A percentile compares a stretch with the other conserved stretches of the same genome.
Evolutionary conservation across 2,888 invertebrate genomes (phyloP).

Genomic region (Camponotus fellah): DNA sequence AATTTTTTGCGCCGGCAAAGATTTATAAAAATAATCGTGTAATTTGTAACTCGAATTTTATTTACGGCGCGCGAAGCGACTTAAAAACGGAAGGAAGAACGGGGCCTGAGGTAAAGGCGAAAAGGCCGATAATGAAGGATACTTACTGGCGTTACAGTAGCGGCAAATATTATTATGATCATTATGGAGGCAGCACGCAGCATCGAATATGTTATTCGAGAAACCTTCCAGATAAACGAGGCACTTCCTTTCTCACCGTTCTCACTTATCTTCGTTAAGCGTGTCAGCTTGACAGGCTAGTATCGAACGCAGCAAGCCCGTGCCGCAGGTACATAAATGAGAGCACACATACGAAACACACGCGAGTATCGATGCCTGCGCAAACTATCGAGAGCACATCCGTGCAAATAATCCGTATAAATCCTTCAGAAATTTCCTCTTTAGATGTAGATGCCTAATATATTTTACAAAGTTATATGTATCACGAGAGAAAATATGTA

Average conservation of each 20-base stretch:
- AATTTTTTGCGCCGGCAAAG: not conserved
- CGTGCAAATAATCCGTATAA: slow-evolving; percentile 12
- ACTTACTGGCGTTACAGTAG: slow-evolving; percentile 50
- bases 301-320: slow-evolving; percentile 48
- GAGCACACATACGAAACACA: slow-evolving; percentile 35
- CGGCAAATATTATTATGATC: slow-evolving; percentile 56
- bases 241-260: slow-evolving; percentile 55
- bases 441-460: not conserved
- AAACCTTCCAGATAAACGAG: slow-evolving; percentile 56
- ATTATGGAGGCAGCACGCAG: slow-evolving; percentile 60
- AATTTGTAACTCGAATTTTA: slow-evolving; percentile 57
- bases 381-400: not conserved
- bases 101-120: slow-evolving; percentile 46
- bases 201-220: slow-evolving; percentile 55
- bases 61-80: slow-evolving; percentile 32
- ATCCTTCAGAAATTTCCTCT: slow-evolving; percentile 1
- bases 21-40: slow-evolving; percentile 14
- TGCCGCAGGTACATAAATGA: slow-evolving; percentile 51
- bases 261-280: slow-evolving; percentile 58
- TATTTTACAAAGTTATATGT: not conserved
- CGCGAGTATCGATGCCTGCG: slow-evolving; percentile 39
- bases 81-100: slow-evolving; percentile 42
- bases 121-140: slow-evolving; percentile 53
- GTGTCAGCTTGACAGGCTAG: slow-evolving; percentile 55
- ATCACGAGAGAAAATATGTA: not conserved